These are phyloP conservation scores for Corythornis cristatus DNA, from an alignment of 2,113 vertebrate genomes.

Conservation along the genomic window DNA sequence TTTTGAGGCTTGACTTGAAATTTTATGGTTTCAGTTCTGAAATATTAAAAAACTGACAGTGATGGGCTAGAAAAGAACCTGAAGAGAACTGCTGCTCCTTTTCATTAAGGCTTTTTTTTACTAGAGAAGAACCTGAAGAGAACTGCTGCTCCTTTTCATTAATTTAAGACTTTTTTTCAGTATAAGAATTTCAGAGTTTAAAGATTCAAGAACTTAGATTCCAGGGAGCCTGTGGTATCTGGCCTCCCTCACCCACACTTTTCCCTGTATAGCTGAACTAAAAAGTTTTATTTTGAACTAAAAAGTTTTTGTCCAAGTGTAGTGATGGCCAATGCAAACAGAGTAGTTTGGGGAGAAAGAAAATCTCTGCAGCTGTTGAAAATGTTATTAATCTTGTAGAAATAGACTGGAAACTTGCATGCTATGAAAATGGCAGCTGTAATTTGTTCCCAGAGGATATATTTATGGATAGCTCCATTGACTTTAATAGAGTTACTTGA, in stretches of 20 bases:
- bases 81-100: neutral
- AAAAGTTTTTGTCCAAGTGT: neutral
- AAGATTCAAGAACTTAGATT: neutral
- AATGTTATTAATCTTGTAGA: constrained; percentile 16
- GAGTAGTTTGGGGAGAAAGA: neutral
- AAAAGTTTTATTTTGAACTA: neutral
- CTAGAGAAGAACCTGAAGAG: neutral
- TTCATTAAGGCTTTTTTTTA: neutral
- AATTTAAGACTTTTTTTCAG: neutral
- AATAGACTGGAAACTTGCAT: constrained; percentile 4
- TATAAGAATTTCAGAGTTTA: neutral
- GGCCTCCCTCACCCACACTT: neutral
- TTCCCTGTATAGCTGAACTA: neutral
- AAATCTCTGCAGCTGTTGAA: neutral
- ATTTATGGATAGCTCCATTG: constrained; percentile 17
- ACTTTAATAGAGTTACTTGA: constrained; percentile 36
- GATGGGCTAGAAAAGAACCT: neutral
- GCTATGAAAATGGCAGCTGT: neutral
- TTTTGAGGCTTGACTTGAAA: neutral
- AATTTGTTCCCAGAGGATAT: constrained; percentile 22
- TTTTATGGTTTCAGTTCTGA: neutral
- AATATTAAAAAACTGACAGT: neutral
- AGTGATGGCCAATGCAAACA: neutral
- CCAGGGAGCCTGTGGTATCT: neutral
- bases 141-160: neutral